These are phyloP conservation scores for Pleuronectes platessa DNA, from an alignment of 2,113 vertebrate species.

Conservation along the genomic window DNA sequence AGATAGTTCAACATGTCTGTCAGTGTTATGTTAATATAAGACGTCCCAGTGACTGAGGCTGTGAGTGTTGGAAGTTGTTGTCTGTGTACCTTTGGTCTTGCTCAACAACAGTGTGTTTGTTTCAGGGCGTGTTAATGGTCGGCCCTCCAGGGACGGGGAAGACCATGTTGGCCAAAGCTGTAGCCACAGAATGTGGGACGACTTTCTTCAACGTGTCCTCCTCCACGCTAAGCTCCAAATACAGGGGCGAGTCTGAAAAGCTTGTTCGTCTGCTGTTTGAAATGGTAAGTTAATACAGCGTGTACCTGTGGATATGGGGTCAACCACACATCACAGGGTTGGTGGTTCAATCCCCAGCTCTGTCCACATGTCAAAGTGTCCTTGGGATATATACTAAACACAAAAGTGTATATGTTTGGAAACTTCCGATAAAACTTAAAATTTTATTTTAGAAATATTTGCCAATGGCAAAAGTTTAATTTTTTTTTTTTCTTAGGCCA, in stretches of 20 bases:
- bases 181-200: conserved; percentile 97
- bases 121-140: conserved; percentile 97
- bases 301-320: neutral
- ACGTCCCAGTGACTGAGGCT: neutral
- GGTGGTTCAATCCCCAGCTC: neutral
- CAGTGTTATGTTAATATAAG: too few relatives aligned
- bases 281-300: conserved; percentile 85
- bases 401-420: neutral
- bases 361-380: neutral
- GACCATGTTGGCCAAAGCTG: conserved; percentile 96
- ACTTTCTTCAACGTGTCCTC: conserved; percentile 99
- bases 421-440: too few relatives aligned
- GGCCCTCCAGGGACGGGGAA: conserved; percentile 98
- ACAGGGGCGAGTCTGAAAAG: conserved; percentile 98
- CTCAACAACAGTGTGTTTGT: conserved; percentile 8
- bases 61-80: neutral
- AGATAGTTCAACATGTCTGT: too few relatives aligned
- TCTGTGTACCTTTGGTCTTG: neutral
- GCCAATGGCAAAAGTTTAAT: neutral
- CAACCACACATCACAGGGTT: neutral
- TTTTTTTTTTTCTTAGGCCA: conserved; percentile 82
- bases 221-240: conserved; percentile 97
- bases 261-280: conserved; percentile 98
- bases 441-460: neutral
- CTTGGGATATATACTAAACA: neutral